Percentiles rank a stretch among this genome's conserved stretches.
Evolutionary conservation across 1,140 invertebrate genomes (phyloP).

Genomic region (Zaprionus lachaisei): DNA sequence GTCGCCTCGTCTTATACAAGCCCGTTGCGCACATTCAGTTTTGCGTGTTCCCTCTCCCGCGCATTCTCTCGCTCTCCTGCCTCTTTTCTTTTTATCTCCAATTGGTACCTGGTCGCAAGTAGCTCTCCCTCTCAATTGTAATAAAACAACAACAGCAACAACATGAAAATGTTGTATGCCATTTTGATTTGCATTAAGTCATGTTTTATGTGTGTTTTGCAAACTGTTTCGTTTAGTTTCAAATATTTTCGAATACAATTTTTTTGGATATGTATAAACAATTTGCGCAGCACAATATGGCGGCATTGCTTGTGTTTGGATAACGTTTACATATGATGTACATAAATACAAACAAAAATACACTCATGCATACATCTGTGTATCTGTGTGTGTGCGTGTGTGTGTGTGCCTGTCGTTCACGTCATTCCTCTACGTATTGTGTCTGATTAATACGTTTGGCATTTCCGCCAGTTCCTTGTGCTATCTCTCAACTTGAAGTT

Average conservation of each 20-base stretch:
- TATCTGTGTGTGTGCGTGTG: constrained; percentile 6
- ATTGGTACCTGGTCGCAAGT: constrained; percentile 52
- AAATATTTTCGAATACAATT: constrained; percentile 57
- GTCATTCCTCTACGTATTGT: constrained; percentile 62
- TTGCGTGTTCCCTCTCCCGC: constrained; percentile 59
- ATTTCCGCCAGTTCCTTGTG: constrained; percentile 76
- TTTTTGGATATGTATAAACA: constrained; percentile 60
- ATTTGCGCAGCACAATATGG: constrained; percentile 75
- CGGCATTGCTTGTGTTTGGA: constrained; percentile 59
- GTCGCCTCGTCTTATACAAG: constrained; percentile 71
- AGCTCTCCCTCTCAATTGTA: constrained; percentile 60
- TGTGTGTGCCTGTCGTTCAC: constrained; percentile 56
- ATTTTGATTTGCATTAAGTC: constrained; percentile 73
- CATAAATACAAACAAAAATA: constrained; percentile 37
- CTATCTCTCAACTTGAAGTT: constrained; percentile 64
- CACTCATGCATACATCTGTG: constrained; percentile 22
- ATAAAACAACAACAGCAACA: constrained; percentile 35
- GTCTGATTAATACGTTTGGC: constrained; percentile 76
- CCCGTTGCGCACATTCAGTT: constrained; percentile 74
- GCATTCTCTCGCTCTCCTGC: neutral
- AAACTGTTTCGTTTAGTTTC: constrained; percentile 55
- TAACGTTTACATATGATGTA: constrained; percentile 65
- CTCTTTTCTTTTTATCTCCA: constrained; percentile 9
- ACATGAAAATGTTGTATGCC: constrained; percentile 48
- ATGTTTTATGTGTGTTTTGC: constrained; percentile 58